These are phyloP conservation scores for Stramonita haemastoma DNA, from an alignment of 2,888 invertebrate genomes.

Conservation along the genomic window DNA sequence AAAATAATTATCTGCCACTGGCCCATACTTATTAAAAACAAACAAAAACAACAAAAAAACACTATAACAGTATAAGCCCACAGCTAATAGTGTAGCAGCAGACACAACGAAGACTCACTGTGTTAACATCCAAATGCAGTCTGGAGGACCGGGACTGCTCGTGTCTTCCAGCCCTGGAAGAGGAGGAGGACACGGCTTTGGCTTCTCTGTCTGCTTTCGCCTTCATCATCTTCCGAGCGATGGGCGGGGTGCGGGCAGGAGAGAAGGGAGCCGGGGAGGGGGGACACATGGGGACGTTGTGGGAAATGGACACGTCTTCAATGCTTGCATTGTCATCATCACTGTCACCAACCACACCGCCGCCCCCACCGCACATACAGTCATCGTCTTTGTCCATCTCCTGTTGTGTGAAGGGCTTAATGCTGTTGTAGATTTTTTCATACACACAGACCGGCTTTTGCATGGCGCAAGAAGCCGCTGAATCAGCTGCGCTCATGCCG, in stretches of 20 bases:
- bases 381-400: background rate
- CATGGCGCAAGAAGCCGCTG: background rate
- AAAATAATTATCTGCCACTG: no score
- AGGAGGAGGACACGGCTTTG: background rate
- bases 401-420: background rate
- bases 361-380: background rate
- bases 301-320: constrained; percentile 34
- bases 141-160: background rate
- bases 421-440: background rate
- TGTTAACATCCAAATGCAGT: constrained; percentile 23
- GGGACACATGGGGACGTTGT: constrained; percentile 27
- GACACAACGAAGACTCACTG: background rate
- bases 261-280: constrained; percentile 18
- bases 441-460: background rate
- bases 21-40: no score
- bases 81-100: background rate
- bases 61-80: no score
- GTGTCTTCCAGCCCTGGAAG: background rate
- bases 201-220: background rate
- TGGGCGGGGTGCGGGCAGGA: background rate
- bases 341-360: background rate
- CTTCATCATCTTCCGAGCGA: background rate
- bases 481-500: background rate
- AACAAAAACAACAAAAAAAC: no score
- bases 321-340: constrained; percentile 35